A percentile compares a stretch with the other conserved stretches of the same genome.
These are phyloP conservation scores for Cuculus canorus DNA, from an alignment of 2,797 vertebrate species.

Conservation along the genomic window DNA sequence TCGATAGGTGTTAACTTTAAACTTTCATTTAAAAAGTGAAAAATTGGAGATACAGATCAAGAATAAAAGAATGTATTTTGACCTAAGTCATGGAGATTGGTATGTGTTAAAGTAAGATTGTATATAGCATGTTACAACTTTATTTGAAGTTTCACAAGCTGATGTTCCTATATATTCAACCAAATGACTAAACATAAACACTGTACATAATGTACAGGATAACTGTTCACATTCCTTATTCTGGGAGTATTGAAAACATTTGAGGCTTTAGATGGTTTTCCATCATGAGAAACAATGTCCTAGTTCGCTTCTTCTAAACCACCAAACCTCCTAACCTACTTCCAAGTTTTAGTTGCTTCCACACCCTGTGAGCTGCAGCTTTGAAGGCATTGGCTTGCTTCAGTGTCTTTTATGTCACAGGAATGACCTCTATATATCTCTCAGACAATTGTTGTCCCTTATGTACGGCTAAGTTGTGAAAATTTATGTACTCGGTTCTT, in stretches of 20 bases:
- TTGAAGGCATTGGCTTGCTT: not conserved
- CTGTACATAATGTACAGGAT: not conserved
- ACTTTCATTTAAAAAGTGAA: not conserved
- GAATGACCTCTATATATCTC: not conserved
- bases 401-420: not conserved
- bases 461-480: not conserved
- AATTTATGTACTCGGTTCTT: not conserved
- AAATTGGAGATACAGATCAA: not conserved
- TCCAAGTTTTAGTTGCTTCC: not conserved
- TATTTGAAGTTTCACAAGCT: not conserved
- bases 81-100: not conserved
- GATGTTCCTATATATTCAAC: not conserved
- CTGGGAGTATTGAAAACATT: not conserved
- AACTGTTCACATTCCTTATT: not conserved
- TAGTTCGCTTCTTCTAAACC: not conserved
- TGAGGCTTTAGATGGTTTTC: not conserved
- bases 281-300: not conserved
- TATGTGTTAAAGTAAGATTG: not conserved
- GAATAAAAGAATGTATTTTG: not conserved
- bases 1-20: not conserved
- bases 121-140: not conserved
- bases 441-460: not conserved
- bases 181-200: not conserved
- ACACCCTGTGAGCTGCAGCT: accelerated
- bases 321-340: not conserved